Percentiles rank a stretch among this genome's conserved stretches.
These are phyloP conservation scores for Scotopteryx bipunctaria DNA, from an alignment of 2,888 invertebrate genomes.

Conservation along the genomic window DNA sequence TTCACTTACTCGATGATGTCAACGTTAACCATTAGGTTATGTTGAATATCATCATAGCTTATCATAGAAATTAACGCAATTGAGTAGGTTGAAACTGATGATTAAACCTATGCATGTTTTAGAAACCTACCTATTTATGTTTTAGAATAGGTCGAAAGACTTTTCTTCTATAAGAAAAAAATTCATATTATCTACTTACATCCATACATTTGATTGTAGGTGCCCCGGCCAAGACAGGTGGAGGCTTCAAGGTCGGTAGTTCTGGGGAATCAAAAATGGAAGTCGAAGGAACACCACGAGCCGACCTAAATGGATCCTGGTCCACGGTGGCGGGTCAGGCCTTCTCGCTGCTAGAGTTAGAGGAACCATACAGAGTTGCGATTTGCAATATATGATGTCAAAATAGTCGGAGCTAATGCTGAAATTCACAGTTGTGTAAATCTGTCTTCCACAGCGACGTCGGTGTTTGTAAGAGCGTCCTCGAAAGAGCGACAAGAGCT, in stretches of 20 bases:
- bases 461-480: neutral
- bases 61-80: too few relatives aligned
- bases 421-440: slow-evolving; percentile 1
- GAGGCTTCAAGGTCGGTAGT: slow-evolving; percentile 4
- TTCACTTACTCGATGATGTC: too few relatives aligned
- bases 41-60: too few relatives aligned
- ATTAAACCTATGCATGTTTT: too few relatives aligned
- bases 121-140: too few relatives aligned
- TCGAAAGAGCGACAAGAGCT: neutral
- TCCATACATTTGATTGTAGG: neutral
- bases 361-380: neutral
- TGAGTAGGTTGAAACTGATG: too few relatives aligned
- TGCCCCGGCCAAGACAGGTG: slow-evolving; percentile 1
- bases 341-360: neutral
- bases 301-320: neutral
- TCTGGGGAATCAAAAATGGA: neutral
- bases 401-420: slow-evolving; percentile 1
- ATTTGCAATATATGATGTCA: neutral
- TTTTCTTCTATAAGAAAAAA: too few relatives aligned
- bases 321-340: neutral
- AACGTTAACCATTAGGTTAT: too few relatives aligned
- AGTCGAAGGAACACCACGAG: neutral
- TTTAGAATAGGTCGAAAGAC: too few relatives aligned
- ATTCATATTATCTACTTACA: neutral
- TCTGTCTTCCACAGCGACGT: neutral